Base-by-base conservation (phyloP, 2,888 invertebrate species). In the Ormyrus nitidulus region DNA sequence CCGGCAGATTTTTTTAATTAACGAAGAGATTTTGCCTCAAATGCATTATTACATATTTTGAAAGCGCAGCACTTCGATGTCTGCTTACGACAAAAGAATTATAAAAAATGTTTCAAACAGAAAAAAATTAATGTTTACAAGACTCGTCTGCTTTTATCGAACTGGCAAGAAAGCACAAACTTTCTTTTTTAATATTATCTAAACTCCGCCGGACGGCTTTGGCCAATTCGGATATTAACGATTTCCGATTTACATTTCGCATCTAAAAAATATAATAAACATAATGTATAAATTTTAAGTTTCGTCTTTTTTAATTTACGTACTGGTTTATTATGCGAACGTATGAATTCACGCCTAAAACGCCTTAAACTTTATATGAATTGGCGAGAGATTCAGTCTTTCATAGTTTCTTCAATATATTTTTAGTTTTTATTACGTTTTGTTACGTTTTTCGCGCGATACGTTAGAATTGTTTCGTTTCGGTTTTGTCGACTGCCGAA, bases 361-460 rank as follows among this genome's bases (percentile, higher is more conserved):
- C 84, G 85, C 64, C 59, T 76, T 78, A 59, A 34, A 34, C 53
- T 66, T 79, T 86, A 85, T 86, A 87, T 85, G 87, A 86, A 86
- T 88, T 88, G 87, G 88, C 88, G 87, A 88, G 84, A 86, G 86
- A 88, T 89, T 89, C 89, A 89, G 89, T 89, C 89, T 89, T 89
- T 80, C 72, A 64, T 77, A 56, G 54, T 71, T 77, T 79, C 53
- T 56, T 69, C 83, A 83, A 85, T 83, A 71, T 66, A 65, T 71
- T 58, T 53, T 54, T 61, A 53, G 62, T 59, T 62, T 46, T 46
- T 61, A 85, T 85, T 84, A 4, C 19, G 34, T 34, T 86, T 83
- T 86, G 86, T 85, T 13, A n/a, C 61, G 59, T 44, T 44, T 44
- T 51, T 54, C 46, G 68, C 64, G 34, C 44, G 56, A 72, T 49